These are phyloP conservation scores for Microdon myrmicae DNA, from an alignment of 2,888 invertebrate genomes.

Conservation along the genomic window DNA sequence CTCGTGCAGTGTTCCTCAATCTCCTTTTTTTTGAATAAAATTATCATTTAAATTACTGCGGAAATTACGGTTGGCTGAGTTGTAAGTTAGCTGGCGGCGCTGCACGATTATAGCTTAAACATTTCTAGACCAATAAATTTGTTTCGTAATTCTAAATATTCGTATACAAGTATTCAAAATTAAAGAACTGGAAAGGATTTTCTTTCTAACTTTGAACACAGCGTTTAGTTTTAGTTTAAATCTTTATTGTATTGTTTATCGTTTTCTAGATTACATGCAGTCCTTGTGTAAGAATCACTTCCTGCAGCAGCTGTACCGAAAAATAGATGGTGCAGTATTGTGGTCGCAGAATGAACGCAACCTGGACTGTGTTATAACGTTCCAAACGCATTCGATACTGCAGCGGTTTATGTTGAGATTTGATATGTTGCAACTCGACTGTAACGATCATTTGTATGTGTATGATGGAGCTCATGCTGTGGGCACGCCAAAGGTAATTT, in stretches of 20 bases:
- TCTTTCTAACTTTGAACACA: no score
- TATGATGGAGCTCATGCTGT: conserved; percentile 93
- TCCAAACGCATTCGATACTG: conserved; percentile 93
- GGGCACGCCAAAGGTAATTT: conserved; percentile 83
- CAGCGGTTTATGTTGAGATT: conserved; percentile 95
- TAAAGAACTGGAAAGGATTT: no score
- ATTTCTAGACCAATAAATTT: no score
- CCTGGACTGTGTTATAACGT: conserved; percentile 91
- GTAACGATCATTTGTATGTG: conserved; percentile 92
- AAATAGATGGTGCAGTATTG: conserved; percentile 90
- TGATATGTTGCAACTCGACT: conserved; percentile 90
- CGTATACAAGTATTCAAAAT: no score
- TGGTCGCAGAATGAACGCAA: conserved; percentile 91
- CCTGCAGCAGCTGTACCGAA: conserved; percentile 87
- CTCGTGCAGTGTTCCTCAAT: conserved; percentile 30
- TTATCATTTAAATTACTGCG: conserved; percentile 51
- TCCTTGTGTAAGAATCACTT: conserved; percentile 90
- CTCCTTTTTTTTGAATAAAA: conserved; percentile 11
- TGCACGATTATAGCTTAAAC: not conserved
- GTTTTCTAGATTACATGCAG: conserved; percentile 86
- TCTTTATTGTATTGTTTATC: conserved; percentile 41
- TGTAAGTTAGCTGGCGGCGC: conserved; percentile 18
- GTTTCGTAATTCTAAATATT: no score
- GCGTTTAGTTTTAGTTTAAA: no score
- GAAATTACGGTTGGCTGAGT: conserved; percentile 46